Evolutionary conservation across 2,888 invertebrate genomes (phyloP).

Genomic region (Caenorhabditis plicata): DNA sequence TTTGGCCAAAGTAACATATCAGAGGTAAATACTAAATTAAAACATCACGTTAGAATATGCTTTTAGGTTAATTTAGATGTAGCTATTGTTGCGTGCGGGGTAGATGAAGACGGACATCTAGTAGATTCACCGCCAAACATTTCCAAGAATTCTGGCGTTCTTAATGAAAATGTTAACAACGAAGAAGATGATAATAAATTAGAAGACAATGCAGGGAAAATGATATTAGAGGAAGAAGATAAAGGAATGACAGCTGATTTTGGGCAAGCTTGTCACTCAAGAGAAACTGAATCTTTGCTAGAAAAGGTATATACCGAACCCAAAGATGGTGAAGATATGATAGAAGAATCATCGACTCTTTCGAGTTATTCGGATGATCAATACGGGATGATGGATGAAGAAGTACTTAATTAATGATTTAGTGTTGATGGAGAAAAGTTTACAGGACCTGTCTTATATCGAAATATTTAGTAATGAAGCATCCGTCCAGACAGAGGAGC

Average conservation of each 20-base stretch:
- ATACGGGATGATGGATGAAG: too few species aligned
- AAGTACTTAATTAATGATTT: too few species aligned
- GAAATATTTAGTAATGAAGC: too few species aligned
- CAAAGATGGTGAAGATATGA: slow-evolving; percentile 12
- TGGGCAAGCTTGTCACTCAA: background rate
- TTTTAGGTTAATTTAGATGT: slow-evolving; percentile 26
- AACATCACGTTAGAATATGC: background rate
- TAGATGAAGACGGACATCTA: slow-evolving; percentile 30
- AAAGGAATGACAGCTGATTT: too few species aligned
- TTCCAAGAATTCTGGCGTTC: background rate
- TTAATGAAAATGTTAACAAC: background rate
- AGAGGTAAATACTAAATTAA: too few species aligned
- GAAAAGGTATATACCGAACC: slow-evolving; percentile 8
- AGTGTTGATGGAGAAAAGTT: too few species aligned
- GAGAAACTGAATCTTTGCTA: slow-evolving; percentile 3
- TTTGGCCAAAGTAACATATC: slow-evolving; percentile 17
- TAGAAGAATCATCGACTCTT: too few species aligned
- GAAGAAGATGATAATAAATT: background rate
- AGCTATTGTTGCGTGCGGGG: slow-evolving; percentile 20
- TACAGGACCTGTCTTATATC: too few species aligned
- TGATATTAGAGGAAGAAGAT: too few species aligned
- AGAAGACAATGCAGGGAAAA: background rate
- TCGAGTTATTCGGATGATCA: too few species aligned
- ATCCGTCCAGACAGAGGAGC: slow-evolving; percentile 21
- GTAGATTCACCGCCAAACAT: slow-evolving; percentile 12